Evolutionary conservation across 2,113 vertebrate species (phyloP).

Genomic region (Solea solea): DNA sequence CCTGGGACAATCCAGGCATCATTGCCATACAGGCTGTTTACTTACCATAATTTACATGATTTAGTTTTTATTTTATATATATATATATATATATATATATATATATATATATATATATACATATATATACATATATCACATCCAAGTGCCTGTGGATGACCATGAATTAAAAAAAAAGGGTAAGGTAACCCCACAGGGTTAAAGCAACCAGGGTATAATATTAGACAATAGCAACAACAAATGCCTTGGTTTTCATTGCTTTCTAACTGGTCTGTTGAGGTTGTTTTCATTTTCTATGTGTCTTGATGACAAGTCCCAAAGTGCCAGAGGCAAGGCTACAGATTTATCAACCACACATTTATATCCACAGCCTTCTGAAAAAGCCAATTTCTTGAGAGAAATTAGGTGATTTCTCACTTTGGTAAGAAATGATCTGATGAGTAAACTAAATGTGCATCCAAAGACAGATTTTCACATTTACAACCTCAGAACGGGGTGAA

Average conservation of each 20-base stretch:
- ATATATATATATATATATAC: neutral
- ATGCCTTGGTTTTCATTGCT: conserved; percentile 55
- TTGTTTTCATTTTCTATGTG: conserved; percentile 16
- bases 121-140: conserved; percentile 54
- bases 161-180: conserved; percentile 52
- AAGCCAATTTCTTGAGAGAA: conserved; percentile 16
- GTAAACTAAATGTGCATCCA: conserved; percentile 5
- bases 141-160: conserved; percentile 47
- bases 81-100: too few species aligned
- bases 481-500: conserved; percentile 20
- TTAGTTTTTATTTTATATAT: conserved; percentile 32
- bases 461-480: conserved; percentile 13
- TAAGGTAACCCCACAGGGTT: conserved; percentile 33
- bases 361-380: conserved; percentile 12
- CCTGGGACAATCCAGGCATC: conserved; percentile 38
- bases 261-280: conserved; percentile 15
- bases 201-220: conserved; percentile 19
- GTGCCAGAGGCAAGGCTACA: conserved; percentile 27
- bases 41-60: conserved; percentile 58
- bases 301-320: conserved; percentile 9
- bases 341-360: conserved; percentile 27
- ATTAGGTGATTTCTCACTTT: conserved; percentile 6
- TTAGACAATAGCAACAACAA: conserved; percentile 25
- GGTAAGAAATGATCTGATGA: conserved; percentile 16
- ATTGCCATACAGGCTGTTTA: conserved; percentile 36